phyloP scores from a whole-genome alignment of 2,797 vertebrate species.

The Neomorphus geoffroyi region DNA sequence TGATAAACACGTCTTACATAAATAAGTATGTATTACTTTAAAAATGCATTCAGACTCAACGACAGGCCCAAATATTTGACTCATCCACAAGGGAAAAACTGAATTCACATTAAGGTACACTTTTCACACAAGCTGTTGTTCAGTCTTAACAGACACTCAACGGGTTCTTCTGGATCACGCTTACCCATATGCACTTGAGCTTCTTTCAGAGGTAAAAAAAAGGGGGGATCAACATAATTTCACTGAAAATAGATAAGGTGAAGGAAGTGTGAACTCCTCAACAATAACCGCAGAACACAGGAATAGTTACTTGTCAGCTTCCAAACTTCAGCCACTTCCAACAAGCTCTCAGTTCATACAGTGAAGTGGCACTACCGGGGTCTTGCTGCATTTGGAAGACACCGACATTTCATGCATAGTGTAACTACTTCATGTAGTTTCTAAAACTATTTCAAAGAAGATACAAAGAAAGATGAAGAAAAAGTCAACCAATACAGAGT shows the following conservation, averaged over 20 bases:
- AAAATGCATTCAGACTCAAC: not conserved
- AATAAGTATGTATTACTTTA: not conserved
- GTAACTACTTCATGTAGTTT: not conserved
- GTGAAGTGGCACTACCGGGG: not conserved
- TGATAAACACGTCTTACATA: not conserved
- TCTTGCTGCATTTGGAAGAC: not conserved
- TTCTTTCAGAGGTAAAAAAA: not conserved
- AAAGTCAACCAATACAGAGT: not conserved
- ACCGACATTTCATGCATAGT: fast-evolving
- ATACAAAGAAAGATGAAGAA: not conserved
- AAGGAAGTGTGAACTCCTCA: not conserved
- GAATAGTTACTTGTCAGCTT: not conserved
- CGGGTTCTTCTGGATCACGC: not conserved
- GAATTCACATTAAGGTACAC: not conserved
- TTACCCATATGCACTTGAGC: not conserved
- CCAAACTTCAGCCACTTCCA: not conserved
- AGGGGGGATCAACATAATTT: not conserved
- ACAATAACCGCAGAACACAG: not conserved
- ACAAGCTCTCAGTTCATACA: not conserved
- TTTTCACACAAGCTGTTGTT: not conserved
- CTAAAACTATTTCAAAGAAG: not conserved
- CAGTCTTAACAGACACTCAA: not conserved
- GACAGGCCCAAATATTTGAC: not conserved
- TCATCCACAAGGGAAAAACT: not conserved
- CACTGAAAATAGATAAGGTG: not conserved